A percentile compares a stretch with the other conserved stretches of the same genome.
These are phyloP conservation scores for Myzus persicae DNA, from an alignment of 1,140 invertebrate genomes.

Conservation along the genomic window DNA sequence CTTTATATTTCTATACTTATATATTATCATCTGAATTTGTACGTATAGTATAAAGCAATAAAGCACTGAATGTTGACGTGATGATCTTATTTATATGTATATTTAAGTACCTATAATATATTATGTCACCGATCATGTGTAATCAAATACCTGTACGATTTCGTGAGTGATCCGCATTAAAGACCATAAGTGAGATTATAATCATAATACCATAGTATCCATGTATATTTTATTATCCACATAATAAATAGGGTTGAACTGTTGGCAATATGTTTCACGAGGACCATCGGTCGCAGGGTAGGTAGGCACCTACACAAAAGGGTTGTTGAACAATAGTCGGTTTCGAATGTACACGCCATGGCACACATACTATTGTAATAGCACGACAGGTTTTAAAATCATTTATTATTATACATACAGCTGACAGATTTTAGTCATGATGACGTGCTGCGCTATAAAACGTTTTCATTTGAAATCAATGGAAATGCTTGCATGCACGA, in stretches of 20 bases:
- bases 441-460: not conserved
- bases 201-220: not conserved
- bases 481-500: not conserved
- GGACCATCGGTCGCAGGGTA: not conserved
- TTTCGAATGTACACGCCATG: slow-evolving; percentile 24
- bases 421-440: slow-evolving; percentile 31
- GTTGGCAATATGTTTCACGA: slow-evolving; percentile 10
- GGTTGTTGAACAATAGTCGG: slow-evolving; percentile 43
- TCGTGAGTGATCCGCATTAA: not conserved
- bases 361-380: not conserved
- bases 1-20: not conserved
- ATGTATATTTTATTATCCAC: not conserved
- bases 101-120: not conserved
- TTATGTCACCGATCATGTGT: not conserved
- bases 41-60: not conserved
- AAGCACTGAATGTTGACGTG: not conserved
- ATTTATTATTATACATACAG: not conserved
- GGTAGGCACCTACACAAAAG: slow-evolving; percentile 8
- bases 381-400: slow-evolving; percentile 37
- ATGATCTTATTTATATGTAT: not conserved
- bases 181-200: slow-evolving; percentile 35
- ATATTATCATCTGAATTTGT: not conserved
- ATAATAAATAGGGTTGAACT: not conserved
- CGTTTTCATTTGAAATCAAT: slow-evolving; percentile 11
- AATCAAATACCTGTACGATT: slow-evolving; percentile 39